Evolutionary conservation across 2,113 vertebrate genomes (phyloP).

Genomic region (Trochalopteron elliotii): DNA sequence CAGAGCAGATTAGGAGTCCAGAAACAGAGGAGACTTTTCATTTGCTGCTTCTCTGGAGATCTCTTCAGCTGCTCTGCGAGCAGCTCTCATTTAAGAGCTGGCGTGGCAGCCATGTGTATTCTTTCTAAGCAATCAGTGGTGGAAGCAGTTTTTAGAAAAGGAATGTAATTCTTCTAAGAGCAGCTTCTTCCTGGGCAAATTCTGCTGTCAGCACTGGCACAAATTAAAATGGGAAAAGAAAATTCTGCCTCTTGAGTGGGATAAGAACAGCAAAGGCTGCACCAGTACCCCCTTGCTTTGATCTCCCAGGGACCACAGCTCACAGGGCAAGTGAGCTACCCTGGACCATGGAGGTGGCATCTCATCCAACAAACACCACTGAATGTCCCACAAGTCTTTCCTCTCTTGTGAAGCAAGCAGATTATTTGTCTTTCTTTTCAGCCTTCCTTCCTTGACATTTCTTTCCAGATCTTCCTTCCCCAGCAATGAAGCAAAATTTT

Average conservation of each 20-base stretch:
- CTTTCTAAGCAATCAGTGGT: background rate
- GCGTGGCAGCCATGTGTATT: background rate
- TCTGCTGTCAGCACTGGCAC: background rate
- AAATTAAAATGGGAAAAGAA: background rate
- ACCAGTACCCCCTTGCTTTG: background rate
- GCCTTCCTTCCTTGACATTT: background rate
- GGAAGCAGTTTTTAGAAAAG: background rate
- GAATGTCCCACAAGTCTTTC: background rate
- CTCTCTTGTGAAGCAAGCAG: background rate
- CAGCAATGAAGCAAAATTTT: background rate
- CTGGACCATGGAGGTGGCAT: background rate
- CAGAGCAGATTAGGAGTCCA: background rate
- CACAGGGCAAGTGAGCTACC: background rate
- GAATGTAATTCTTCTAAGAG: background rate
- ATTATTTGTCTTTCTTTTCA: background rate
- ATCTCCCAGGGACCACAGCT: background rate
- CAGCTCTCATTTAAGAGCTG: background rate
- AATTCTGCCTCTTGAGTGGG: background rate
- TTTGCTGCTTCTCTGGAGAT: slow-evolving; percentile 27
- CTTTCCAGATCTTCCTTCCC: background rate
- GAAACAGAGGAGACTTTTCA: background rate
- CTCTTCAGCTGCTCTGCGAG: background rate
- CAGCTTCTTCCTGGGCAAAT: background rate
- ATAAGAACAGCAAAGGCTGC: background rate
- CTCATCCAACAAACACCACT: background rate